Conservation (phyloP, 2,113 vertebrate species). For the Perca fluviatilis region DNA sequence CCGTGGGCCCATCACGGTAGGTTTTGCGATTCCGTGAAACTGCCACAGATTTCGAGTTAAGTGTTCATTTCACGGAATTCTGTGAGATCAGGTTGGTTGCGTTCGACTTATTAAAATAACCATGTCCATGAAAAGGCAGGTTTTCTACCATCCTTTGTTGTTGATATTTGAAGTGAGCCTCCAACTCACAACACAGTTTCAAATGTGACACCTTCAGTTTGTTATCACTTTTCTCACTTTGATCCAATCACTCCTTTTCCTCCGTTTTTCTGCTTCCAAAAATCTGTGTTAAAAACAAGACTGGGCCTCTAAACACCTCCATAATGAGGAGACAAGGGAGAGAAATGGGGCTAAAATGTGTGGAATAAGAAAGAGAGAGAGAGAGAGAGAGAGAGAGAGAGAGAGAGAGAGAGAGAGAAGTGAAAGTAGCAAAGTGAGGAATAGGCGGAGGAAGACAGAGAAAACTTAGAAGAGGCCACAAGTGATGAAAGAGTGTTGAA, state of each 20-base stretch:
- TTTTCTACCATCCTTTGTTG: neutral
- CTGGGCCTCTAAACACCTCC: slow-evolving; percentile 49
- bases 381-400: neutral
- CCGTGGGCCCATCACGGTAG: too few relatives aligned
- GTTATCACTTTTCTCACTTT: slow-evolving; percentile 11
- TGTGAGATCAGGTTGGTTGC: neutral
- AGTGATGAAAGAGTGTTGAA: slow-evolving; percentile 25
- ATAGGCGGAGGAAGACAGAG: neutral
- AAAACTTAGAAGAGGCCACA: slow-evolving; percentile 16
- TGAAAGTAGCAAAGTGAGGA: slow-evolving; percentile 1
- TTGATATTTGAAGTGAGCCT: slow-evolving; percentile 14
- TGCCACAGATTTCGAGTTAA: too few relatives aligned
- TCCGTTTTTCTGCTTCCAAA: neutral
- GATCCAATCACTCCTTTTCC: slow-evolving; percentile 8
- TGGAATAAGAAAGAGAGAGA: slow-evolving; percentile 32
- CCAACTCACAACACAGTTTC: slow-evolving; percentile 14
- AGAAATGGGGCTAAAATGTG: slow-evolving; percentile 31
- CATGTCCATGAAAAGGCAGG: neutral
- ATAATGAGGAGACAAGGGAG: slow-evolving; percentile 63
- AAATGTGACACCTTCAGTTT: slow-evolving; percentile 26
- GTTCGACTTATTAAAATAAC: neutral
- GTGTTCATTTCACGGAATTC: too few relatives aligned
- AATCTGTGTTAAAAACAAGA: slow-evolving; percentile 48
- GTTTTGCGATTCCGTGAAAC: too few relatives aligned
- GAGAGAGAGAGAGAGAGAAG: neutral